Evolutionary conservation across 2,113 vertebrate species (phyloP).

Genomic region (Cervus canadensis): DNA sequence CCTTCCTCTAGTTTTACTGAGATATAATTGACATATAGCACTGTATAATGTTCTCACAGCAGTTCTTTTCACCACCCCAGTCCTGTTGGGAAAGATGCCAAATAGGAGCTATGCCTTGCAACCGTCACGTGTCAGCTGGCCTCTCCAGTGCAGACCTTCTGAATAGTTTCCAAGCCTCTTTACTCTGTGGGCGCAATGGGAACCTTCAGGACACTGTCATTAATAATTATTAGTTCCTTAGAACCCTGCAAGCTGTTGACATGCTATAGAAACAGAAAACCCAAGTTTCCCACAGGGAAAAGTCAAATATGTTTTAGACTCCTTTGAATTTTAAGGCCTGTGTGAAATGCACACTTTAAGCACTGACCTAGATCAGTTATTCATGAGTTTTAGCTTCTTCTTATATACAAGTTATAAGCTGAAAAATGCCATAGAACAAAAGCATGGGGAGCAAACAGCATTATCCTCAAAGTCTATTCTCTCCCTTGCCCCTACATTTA

Average conservation of each 20-base stretch:
- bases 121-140: neutral
- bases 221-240: conserved; percentile 31
- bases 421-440: neutral
- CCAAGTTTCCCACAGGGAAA: neutral
- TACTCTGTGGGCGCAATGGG: neutral
- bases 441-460: neutral
- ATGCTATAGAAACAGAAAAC: conserved; percentile 15
- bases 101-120: neutral
- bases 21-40: neutral
- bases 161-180: neutral
- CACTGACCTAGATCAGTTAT: neutral
- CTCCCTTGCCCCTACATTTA: neutral
- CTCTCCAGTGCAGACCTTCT: neutral
- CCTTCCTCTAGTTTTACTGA: neutral
- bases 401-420: neutral
- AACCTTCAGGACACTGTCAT: neutral
- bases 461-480: neutral
- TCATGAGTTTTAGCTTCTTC: neutral
- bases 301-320: neutral
- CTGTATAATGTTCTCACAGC: neutral
- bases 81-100: neutral
- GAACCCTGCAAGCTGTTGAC: neutral
- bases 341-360: neutral
- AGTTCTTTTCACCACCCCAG: neutral
- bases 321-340: neutral